phyloP scores from a whole-genome alignment of 2,797 vertebrate species.

The Scolopax rusticola region DNA sequence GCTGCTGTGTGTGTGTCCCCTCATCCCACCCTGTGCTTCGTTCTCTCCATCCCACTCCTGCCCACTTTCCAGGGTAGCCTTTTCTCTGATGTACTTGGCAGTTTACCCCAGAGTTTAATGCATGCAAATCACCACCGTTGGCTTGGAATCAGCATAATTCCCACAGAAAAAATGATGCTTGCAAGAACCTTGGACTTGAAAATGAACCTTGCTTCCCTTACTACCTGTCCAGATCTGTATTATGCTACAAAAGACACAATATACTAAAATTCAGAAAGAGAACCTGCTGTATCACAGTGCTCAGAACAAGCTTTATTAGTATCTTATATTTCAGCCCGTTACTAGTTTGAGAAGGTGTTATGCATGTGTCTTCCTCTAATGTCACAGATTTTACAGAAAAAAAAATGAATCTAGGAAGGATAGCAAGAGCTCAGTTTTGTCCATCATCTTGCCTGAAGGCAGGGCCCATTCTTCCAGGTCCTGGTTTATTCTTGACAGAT shows the following conservation, averaged over 20 bases:
- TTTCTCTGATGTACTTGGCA: neutral
- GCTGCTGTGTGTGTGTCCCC: neutral
- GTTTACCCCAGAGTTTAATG: neutral
- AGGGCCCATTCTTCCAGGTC: neutral
- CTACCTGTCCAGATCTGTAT: neutral
- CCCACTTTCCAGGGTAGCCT: neutral
- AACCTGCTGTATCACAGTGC: neutral
- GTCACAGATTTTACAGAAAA: neutral
- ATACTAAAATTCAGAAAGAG: neutral
- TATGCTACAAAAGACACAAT: neutral
- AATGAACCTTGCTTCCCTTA: neutral
- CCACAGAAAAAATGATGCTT: neutral
- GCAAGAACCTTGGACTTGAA: neutral
- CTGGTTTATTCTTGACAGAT: slow-evolving; percentile 17
- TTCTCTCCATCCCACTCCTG: neutral
- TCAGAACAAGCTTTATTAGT: neutral
- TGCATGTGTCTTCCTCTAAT: neutral
- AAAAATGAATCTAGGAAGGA: neutral
- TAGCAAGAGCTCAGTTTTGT: neutral
- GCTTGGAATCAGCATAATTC: neutral
- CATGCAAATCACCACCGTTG: neutral
- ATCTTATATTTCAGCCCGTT: neutral
- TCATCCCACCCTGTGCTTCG: neutral
- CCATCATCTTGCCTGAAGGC: neutral
- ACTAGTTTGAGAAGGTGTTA: neutral